Conservation (phyloP, 2,797 vertebrate genomes). For the Takifugu ocellatus region DNA sequence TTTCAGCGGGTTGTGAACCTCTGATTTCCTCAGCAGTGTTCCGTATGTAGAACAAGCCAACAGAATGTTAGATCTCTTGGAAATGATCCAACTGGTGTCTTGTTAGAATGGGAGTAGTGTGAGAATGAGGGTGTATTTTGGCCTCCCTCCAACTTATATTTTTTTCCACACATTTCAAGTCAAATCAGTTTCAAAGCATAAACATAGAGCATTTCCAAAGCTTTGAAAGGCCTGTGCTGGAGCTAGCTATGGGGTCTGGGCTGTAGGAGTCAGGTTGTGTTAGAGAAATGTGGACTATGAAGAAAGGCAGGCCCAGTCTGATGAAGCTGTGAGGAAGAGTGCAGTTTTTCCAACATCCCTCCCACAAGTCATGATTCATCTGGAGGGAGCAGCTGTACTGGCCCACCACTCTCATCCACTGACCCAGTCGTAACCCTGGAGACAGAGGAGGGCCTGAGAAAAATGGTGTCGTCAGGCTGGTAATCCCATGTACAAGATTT, state of each 20-base stretch:
- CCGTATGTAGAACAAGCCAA: constrained; percentile 56
- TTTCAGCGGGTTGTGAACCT: constrained; percentile 42
- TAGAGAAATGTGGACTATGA: constrained; percentile 66
- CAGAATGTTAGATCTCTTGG: constrained; percentile 58
- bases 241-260: constrained; percentile 49
- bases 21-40: constrained; percentile 46
- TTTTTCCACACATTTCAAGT: constrained; percentile 55
- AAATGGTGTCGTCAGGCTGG: constrained; percentile 66
- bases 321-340: constrained; percentile 61
- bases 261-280: constrained; percentile 49
- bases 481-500: constrained; percentile 69
- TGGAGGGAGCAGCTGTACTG: constrained; percentile 65
- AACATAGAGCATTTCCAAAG: constrained; percentile 69
- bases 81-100: constrained; percentile 54
- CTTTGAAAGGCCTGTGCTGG: constrained; percentile 57
- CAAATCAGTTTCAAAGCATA: constrained; percentile 52
- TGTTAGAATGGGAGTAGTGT: constrained; percentile 63
- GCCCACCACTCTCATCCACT: constrained; percentile 70
- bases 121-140: constrained; percentile 61
- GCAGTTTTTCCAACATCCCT: constrained; percentile 68
- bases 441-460: constrained; percentile 68
- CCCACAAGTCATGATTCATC: constrained; percentile 74
- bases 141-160: constrained; percentile 46
- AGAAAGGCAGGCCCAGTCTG: constrained; percentile 74
- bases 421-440: constrained; percentile 71